Base-by-base conservation (phyloP, 2,797 vertebrate genomes). In the Saxicola maurus region DNA sequence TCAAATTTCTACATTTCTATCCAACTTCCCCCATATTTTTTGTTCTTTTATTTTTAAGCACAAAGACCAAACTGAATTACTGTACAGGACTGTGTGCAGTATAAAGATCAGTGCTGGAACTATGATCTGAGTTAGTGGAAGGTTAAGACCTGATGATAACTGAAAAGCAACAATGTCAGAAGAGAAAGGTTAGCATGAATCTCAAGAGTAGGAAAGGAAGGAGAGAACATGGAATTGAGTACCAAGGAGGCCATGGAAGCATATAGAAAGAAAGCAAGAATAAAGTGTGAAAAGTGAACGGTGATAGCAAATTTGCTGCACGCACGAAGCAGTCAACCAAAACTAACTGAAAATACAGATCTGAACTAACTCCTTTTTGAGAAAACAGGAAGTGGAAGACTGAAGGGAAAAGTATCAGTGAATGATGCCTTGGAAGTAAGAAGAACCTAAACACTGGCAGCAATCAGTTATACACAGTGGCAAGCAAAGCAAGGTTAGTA, bases 241-340 rank as follows among this genome's bases (percentile, higher is more conserved):
- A 51, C 17, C 71, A 71, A 67, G 37, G 11, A 82, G 14, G 6
- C 23, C 38, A 75, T 0, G 35, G 28, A 79, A 48, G 24, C 1
- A 1, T 13, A 33, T 48, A n/a, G 40, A 69, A 61, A 73, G 40
- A 64, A 61, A 24, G 31, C 33, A 72, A 69, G 42, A 79, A 25
- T 46, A 71, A 85, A 0, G 0, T 17, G 17, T 0, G 0, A 69
- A 18, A 71, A 65, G 11, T 16, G 10, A 91, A 42, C 9, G 31
- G 31, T 78, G 51, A 83, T 10, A 37, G 35, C 51, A 48, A 69
- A 75, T 45, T 59, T 51, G 14, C 40, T 71, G 43, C 55, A 57
- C 1, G 16, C 18, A 65, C 3, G 9, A 61, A 55, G 17, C 9
- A 43, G 37, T 37, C 65, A 66, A 42, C 25, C 27, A 61, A 85